Evolutionary conservation across 2,888 invertebrate species (phyloP), one percentile per base, ranked within the genome.

Genomic region (Alsophila aescularia): DNA sequence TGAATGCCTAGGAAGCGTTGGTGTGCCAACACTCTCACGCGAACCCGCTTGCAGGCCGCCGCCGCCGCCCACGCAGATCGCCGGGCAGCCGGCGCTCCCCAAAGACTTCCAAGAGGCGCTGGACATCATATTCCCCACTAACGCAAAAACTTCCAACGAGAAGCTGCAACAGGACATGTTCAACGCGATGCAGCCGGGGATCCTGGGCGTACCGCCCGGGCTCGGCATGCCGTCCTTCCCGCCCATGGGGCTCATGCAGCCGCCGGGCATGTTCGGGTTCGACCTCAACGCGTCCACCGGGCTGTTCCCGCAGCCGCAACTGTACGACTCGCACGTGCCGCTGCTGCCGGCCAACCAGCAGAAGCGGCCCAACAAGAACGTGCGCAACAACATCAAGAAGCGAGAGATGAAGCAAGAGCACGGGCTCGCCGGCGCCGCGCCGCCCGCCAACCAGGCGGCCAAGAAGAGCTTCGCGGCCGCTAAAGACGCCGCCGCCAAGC

Each of bases 81-180:
- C 58, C 63, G 70, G 62, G n/a, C 69, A 64, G 44, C 77, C 78
- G n/a, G 66, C 64, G 36, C 79, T 94, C 0, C 94, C 94, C 1
- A 93, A 93, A 62, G 94, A 94, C 81, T 92, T 94, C 69, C 94
- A 94, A 60, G 94, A 94, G 49, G 94, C 94, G 0, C 83, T 95
- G 3, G 93, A 94, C 74, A 94, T 94, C 29, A 93, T 95, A 49
- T 95, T 94, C 79, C 94, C 94, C 0, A 73, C 85, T 0, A 66
- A 65, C 37, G 85, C 83, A 4, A 79, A 78, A 14, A 83, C 85
- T 50, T 62, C 62, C 21, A 52, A 70, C n/a, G 67, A 75, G 52
- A 72, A 53, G 21, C 56, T 29, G 6, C 66, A 60, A 64, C 52
- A 73, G 55, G 71, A 67, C 52, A 24, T 78, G 58, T 56, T 71